A percentile compares a stretch with the other conserved stretches of the same genome.
Evolutionary conservation across 1,140 invertebrate genomes (phyloP).

Genomic region (Drosophila albomicans): DNA sequence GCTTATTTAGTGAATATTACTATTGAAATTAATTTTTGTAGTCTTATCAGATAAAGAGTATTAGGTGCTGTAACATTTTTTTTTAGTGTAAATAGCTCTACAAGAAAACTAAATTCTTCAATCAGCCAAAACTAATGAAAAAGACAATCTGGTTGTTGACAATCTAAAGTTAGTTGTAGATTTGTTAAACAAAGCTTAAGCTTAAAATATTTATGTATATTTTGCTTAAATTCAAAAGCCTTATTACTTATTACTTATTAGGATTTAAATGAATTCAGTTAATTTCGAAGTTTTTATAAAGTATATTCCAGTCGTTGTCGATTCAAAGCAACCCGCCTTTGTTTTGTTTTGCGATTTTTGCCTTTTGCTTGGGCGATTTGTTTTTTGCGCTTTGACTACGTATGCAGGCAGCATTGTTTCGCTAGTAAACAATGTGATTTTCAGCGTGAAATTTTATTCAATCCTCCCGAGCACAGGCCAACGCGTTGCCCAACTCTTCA

Average conservation of each 20-base stretch:
- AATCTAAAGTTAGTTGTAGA: too few relatives aligned
- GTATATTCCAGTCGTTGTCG: neutral
- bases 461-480: conserved; percentile 50
- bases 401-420: conserved; percentile 57
- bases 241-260: too few relatives aligned
- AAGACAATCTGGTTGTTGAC: too few relatives aligned
- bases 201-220: neutral
- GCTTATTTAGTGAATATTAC: too few relatives aligned
- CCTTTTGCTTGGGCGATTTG: conserved; percentile 9
- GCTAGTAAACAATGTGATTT: conserved; percentile 76
- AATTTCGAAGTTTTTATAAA: neutral
- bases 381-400: conserved; percentile 32
- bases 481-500: conserved; percentile 17
- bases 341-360: conserved; percentile 10
- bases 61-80: too few relatives aligned
- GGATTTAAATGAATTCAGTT: neutral
- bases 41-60: too few relatives aligned
- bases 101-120: too few relatives aligned
- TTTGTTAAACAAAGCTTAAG: too few relatives aligned
- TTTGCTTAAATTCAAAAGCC: neutral
- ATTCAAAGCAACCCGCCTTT: neutral
- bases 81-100: too few relatives aligned
- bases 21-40: too few relatives aligned
- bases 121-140: too few relatives aligned
- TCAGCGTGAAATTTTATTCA: conserved; percentile 81